A percentile compares a stretch with the other conserved stretches of the same genome.
These are phyloP conservation scores for Merops nubicus DNA, from an alignment of 2,113 vertebrate genomes.

Conservation along the genomic window DNA sequence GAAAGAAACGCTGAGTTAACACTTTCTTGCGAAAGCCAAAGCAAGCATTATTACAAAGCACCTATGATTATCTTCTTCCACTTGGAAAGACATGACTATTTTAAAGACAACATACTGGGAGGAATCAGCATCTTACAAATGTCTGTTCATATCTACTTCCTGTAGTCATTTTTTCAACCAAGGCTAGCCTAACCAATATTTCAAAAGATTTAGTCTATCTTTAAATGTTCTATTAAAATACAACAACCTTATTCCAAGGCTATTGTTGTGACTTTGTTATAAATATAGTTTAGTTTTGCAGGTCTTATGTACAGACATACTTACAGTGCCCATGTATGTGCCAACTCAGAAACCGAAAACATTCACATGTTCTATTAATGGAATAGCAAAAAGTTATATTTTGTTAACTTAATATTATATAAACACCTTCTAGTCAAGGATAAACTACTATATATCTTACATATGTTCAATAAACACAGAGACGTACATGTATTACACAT, in stretches of 20 bases:
- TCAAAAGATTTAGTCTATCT: neutral
- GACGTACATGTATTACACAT: neutral
- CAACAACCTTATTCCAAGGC: neutral
- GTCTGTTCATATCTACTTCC: neutral
- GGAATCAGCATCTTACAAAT: neutral
- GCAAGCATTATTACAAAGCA: neutral
- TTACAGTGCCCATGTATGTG: neutral
- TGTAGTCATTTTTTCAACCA: neutral
- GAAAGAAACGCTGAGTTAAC: neutral
- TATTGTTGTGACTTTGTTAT: neutral
- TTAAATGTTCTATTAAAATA: neutral
- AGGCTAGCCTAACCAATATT: neutral
- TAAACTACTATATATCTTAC: neutral
- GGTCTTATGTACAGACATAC: neutral
- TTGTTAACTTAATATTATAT: neutral
- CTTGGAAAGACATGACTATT: neutral
- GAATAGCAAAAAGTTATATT: neutral
- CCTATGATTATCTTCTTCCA: neutral
- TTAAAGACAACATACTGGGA: neutral
- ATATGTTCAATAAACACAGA: neutral
- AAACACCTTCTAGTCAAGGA: neutral
- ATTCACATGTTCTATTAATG: neutral
- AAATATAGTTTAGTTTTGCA: neutral
- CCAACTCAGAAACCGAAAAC: neutral
- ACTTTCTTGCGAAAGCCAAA: neutral